These are phyloP conservation scores for Bolinopsis microptera DNA, from an alignment of 37 sponge, comb jelly and placozoan genomes.

Conservation along the genomic window DNA sequence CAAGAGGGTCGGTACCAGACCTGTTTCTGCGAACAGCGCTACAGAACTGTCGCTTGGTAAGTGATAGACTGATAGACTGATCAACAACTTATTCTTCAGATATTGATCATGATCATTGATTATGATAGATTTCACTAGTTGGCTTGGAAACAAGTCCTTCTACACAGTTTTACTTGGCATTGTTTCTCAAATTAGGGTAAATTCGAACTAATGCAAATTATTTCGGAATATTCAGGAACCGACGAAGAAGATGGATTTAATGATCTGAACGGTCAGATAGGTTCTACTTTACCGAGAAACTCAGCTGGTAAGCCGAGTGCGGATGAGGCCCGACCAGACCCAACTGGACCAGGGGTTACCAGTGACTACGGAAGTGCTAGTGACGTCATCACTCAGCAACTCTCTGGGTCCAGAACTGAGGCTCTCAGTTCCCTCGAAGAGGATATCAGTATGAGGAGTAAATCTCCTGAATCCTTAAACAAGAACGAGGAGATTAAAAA, in stretches of 20 bases:
- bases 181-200: too few species aligned
- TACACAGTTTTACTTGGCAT: too few species aligned
- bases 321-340: not conserved
- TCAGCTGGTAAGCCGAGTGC: not conserved
- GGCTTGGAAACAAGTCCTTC: too few species aligned
- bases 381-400: conserved; percentile 32
- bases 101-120: too few species aligned
- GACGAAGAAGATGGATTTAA: conserved; percentile 50
- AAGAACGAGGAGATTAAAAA: not conserved
- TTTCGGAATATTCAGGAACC: not conserved
- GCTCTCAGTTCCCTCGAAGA: conserved; percentile 47
- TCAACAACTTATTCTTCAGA: too few species aligned
- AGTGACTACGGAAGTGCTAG: conserved; percentile 65
- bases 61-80: too few species aligned
- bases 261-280: conserved; percentile 48
- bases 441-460: conserved; percentile 10
- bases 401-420: conserved; percentile 37
- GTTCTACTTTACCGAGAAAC: not conserved
- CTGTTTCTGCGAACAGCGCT: conserved; percentile 14
- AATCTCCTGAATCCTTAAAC: not conserved
- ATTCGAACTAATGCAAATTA: too few species aligned
- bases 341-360: not conserved
- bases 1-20: conserved; percentile 31
- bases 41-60: conserved; percentile 57
- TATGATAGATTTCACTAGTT: too few species aligned